Base-by-base conservation (phyloP, 2,888 invertebrate genomes). In the Odontocolon sp. region DNA sequence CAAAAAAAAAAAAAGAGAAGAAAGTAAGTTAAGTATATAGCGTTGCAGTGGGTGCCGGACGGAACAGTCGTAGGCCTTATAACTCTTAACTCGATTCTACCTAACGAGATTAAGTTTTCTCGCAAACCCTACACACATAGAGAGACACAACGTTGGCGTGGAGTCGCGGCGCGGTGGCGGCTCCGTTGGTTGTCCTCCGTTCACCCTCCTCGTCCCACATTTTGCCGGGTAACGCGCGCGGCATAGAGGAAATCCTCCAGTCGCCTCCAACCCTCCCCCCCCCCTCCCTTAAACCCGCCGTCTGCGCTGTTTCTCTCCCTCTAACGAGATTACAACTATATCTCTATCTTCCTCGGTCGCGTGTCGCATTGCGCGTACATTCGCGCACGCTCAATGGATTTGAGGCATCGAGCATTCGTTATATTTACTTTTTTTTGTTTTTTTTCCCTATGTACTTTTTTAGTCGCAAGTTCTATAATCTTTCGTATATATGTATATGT, bases 311-410 rank as follows among this genome's bases (percentile, higher is more conserved):
- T 72, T 33, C 67, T 76, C 77, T 79, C 64, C 63, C 63, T 81
- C 81, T 87, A 87, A 87, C 84, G 80, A 86, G 87, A 87, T 87
- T 87, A 87, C 83, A 77, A 75, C 70, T 82, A 82, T 78, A 63
- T 78, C 81, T 78, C 86, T 80, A 70, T 86, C 85, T 81, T 80
- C 80, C 81, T 86, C 82, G 80, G 83, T 86, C 85, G 86, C 84
- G 87, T 88, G 88, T 87, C 88, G 88, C 88, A 88, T 88, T 88
- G 88, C 88, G 88, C 88, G 88, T 86, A 82, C 81, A 79, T 81
- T 82, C 85, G 88, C 88, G 88, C 88, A 87, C 85, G 84, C 87
- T 82, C 88, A 81, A 83, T 83, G 77, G 80, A 77, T 77, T 79
- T 81, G 70, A 77, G 69, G 52, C 77, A 77, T 73, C 50, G 70